These are phyloP conservation scores for Perithous albicinctus DNA, from an alignment of 2,888 invertebrate species.

Conservation along the genomic window DNA sequence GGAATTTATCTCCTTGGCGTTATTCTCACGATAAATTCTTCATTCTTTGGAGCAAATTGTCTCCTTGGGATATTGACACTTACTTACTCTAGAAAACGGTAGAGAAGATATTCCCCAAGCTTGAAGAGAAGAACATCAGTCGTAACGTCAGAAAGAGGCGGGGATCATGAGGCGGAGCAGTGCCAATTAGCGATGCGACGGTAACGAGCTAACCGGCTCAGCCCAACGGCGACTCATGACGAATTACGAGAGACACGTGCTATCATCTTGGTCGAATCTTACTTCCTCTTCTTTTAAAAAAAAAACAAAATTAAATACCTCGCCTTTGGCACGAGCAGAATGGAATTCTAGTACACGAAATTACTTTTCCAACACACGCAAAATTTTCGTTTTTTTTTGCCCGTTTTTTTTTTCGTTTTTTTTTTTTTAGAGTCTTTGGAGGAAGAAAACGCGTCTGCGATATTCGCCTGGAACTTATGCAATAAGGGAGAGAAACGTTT, in stretches of 20 bases:
- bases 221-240: not conserved
- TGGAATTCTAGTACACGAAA: not conserved
- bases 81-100: constrained; percentile 14
- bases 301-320: not conserved
- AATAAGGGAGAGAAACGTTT: constrained; percentile 44
- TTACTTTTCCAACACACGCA: not conserved
- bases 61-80: not conserved
- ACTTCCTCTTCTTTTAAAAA: not conserved
- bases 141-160: not conserved
- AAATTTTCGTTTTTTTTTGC: not conserved
- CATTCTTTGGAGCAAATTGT: not conserved
- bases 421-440: not conserved
- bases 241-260: constrained; percentile 43
- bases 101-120: not conserved
- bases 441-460: constrained; percentile 21
- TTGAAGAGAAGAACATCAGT: not conserved
- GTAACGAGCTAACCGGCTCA: constrained; percentile 32
- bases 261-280: not conserved
- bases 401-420: too few relatives aligned
- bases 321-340: not conserved
- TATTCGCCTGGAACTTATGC: constrained; percentile 42
- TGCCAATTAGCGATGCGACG: constrained; percentile 17
- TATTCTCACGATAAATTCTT: not conserved
- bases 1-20: not conserved
- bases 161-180: constrained; percentile 12